Evolutionary conservation across 2,797 vertebrate genomes (phyloP), one percentile per base, ranked within the genome.

Genomic region (Garrulus glandarius): DNA sequence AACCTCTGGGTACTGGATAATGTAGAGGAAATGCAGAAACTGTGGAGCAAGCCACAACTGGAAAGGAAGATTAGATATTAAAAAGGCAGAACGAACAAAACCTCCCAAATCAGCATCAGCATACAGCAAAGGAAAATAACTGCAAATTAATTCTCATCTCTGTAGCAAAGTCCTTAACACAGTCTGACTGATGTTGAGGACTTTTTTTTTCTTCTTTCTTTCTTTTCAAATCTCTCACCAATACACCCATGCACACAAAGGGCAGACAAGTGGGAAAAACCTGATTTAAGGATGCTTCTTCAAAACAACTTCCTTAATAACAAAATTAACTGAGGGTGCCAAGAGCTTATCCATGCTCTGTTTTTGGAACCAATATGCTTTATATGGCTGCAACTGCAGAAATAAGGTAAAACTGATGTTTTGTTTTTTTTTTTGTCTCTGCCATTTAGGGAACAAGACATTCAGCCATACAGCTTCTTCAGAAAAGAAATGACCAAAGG

Each of bases 121-220:
- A 88, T 27, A 65, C 14, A 49, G 76, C 44, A 63, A 91, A 91
- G 69, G 52, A 89, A 72, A 95, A 91, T 71, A 96, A 88, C 69
- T 94, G 91, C 63, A 94, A 95, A 94, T 92, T 90, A 93, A 92
- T 95, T 92, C 52, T 78, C 72, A 39, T 84, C 57, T 91, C 65
- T 72, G 27, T 65, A 67, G 70, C 84, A 21, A 89, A 86, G 55
- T 75, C 61, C 37, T 10, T 88, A 88, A 90, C 15, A 23, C 5
- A 76, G 67, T 36, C 36, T 79, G 69, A 71, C 13, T 88, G 92
- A 91, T 57, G 77, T 7, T 72, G 44, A 77, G 39, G 50, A 41
- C n/a, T 32, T 7, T 9, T 63, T 63, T 52, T 84, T 39, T 6
- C 36, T 26, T 4, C 9, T 30, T 32, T 26, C 36, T 59, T 92